Evolutionary conservation across 2,113 vertebrate genomes (phyloP), one percentile per base, ranked within the genome.

Genomic region (Diadophis punctatus): DNA sequence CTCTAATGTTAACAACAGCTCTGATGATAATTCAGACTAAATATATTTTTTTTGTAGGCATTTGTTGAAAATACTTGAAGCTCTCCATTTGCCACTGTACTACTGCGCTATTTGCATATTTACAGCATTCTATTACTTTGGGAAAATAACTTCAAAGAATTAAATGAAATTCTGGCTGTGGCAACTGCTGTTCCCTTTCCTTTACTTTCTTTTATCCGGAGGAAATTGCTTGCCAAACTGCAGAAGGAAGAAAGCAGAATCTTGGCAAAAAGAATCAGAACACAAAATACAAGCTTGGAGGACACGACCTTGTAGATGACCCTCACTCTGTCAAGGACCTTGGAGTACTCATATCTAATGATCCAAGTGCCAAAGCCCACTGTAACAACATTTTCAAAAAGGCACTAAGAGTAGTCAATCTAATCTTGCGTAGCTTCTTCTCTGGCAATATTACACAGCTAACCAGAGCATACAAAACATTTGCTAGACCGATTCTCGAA

Each of bases 1-100:
- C 94, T 96, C 97, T 96, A 18, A 90, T 94, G 97, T 93, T 93
- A 87, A 90, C 11, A 74, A 88, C 52, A 18, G 0, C 2, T 1
- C 52, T 0, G 0, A n/a, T 0, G 0, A 6, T 9, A 46, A 0
- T 68, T 60, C 60, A 27, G 10, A 80, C 3, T 1, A 3, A 39
- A 18, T 3, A 86, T 0, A 0, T 23, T 4, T n/a, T 7, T 25
- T 20, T 10, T 68, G 14, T 51, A 9, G 3, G 30, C 14, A 11
- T 25, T 60, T 60, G 27, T 74, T 88, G 30, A 58, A 92, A 49
- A 18, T 7, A 25, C 60, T 55, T 48, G 12, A 84, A 16, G 2
- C 88, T 11, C 88, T 25, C 25, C 22, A 11, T 10, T 23, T 39
- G 16, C n/a, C 46, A 25, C 16, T 27, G n/a, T 63, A 23, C 85